A percentile compares a stretch with the other conserved stretches of the same genome.
These are phyloP conservation scores for Harlomillsia oculata DNA, from an alignment of 1,140 invertebrate genomes.

Conservation along the genomic window DNA sequence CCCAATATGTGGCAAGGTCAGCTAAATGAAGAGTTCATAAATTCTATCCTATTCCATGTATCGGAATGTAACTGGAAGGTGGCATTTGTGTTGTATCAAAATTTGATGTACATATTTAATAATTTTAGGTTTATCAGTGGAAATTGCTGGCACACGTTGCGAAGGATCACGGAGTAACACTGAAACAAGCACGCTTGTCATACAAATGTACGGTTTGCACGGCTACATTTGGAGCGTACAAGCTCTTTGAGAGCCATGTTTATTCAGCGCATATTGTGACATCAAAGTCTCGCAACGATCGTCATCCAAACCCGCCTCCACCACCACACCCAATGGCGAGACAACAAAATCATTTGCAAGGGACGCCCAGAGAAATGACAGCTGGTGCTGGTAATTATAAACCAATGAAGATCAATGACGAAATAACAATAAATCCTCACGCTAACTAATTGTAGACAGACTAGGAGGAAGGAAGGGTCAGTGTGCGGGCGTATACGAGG, in stretches of 20 bases:
- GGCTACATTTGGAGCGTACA: conserved; percentile 88
- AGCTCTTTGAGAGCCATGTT: conserved; percentile 86
- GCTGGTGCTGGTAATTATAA: conserved; percentile 47
- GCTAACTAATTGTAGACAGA: too few species aligned
- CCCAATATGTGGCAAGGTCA: conserved; percentile 80
- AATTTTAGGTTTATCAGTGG: conserved; percentile 75
- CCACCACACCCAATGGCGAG: conserved; percentile 5
- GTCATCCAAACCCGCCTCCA: conserved; percentile 7
- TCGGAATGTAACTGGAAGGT: too few species aligned
- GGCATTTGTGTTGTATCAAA: too few species aligned
- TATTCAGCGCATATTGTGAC: conserved; percentile 82
- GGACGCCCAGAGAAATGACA: conserved; percentile 16
- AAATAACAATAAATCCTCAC: conserved; percentile 86
- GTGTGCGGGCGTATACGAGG: too few species aligned
- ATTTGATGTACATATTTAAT: too few species aligned
- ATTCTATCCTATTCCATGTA: too few species aligned
- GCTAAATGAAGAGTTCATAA: too few species aligned
- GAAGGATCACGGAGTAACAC: conserved; percentile 77
- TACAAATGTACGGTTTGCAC: conserved; percentile 92
- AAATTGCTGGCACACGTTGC: conserved; percentile 82
- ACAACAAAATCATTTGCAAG: conserved; percentile 25
- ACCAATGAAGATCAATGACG: conserved; percentile 79
- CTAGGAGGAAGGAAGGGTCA: too few species aligned
- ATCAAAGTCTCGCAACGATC: conserved; percentile 63
- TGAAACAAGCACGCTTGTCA: conserved; percentile 81